phyloP scores from a whole-genome alignment of 2,797 vertebrate species.

The Leptatherina wallacei region DNA sequence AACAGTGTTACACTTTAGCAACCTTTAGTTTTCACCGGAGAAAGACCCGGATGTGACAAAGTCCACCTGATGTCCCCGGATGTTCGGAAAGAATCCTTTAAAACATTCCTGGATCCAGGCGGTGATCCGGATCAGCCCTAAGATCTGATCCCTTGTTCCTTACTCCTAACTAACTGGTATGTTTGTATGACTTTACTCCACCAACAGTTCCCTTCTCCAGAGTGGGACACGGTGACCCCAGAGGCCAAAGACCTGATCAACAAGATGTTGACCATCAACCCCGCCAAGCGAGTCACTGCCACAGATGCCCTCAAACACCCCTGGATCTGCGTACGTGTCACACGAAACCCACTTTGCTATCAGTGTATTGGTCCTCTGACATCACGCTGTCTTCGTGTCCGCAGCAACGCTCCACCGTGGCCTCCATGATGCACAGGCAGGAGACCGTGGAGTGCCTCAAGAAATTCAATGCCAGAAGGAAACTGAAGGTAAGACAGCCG shows the following conservation, averaged over 20 bases:
- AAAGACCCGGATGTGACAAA: too few relatives aligned
- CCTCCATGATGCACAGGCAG: conserved; percentile 99
- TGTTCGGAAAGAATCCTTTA: too few relatives aligned
- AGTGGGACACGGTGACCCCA: conserved; percentile 98
- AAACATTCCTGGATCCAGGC: too few relatives aligned
- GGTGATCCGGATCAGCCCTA: too few relatives aligned
- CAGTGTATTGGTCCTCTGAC: not conserved
- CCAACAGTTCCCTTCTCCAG: conserved; percentile 94
- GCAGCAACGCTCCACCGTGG: conserved; percentile 98
- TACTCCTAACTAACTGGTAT: too few relatives aligned
- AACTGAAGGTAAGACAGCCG: conserved; percentile 84
- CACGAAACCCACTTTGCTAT: not conserved
- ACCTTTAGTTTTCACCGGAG: too few relatives aligned
- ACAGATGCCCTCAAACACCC: conserved; percentile 95
- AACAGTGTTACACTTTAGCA: too few relatives aligned
- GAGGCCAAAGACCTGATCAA: conserved; percentile 99
- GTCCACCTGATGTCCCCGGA: too few relatives aligned
- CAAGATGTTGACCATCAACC: conserved; percentile 98
- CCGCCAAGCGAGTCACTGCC: conserved; percentile 93
- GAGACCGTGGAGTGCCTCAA: conserved; percentile 98
- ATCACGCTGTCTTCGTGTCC: conserved; percentile 31
- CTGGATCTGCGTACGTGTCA: conserved; percentile 93
- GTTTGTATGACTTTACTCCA: not conserved
- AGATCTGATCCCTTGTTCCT: too few relatives aligned
- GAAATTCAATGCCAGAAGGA: conserved; percentile 97